phyloP scores from a whole-genome alignment of 2,888 invertebrate species.

The Athalia circularis region DNA sequence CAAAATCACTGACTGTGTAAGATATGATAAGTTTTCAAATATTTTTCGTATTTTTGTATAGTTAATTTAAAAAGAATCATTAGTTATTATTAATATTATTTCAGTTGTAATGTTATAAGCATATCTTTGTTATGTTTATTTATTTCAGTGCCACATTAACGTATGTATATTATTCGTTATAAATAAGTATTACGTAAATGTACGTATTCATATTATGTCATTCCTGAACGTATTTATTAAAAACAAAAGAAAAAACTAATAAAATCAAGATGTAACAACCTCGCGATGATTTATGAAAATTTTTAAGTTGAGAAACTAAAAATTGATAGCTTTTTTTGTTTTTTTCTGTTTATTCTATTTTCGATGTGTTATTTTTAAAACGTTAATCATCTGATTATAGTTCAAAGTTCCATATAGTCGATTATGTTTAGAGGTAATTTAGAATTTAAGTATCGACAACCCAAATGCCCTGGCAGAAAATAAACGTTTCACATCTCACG shows the following conservation, averaged over 20 bases:
- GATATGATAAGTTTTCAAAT: constrained; percentile 14
- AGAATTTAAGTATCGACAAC: too few relatives aligned
- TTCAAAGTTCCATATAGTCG: constrained; percentile 21
- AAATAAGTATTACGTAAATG: too few relatives aligned
- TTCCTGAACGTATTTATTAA: constrained; percentile 30
- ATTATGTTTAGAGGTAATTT: not conserved
- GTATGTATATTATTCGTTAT: constrained; percentile 2
- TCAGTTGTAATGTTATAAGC: not conserved
- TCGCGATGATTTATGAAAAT: too few relatives aligned
- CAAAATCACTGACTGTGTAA: constrained; percentile 24
- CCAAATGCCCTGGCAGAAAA: not conserved
- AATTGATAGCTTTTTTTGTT: not conserved
- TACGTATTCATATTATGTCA: not conserved
- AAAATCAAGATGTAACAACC: too few relatives aligned
- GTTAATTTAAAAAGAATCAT: not conserved
- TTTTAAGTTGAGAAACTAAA: too few relatives aligned
- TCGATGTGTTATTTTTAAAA: constrained; percentile 3
- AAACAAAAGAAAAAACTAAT: not conserved
- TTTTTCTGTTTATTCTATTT: not conserved
- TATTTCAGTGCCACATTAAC: constrained; percentile 33
- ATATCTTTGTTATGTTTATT: constrained; percentile 5
- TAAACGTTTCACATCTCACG: not conserved
- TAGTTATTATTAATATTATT: not conserved
- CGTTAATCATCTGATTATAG: constrained; percentile 12
- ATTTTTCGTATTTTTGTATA: constrained; percentile 38